Base-by-base conservation (phyloP, 2,113 vertebrate species). In the Balaeniceps rex region DNA sequence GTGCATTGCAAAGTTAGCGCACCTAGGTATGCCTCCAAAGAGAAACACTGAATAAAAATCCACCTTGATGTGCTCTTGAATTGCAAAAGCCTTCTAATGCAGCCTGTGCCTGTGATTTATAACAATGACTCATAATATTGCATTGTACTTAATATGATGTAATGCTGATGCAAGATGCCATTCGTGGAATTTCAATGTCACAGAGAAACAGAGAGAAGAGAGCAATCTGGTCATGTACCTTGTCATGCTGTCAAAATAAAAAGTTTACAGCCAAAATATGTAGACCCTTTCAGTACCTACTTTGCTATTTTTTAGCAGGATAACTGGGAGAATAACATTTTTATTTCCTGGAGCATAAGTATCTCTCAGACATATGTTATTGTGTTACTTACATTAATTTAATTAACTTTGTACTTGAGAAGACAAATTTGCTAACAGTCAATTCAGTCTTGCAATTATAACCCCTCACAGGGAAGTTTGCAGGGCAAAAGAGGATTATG, bases 111-210 rank as follows among this genome's bases (percentile, higher is more conserved):
- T 61, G 2, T 97, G 96, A 98, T 98, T 98, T 97, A 97, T 98
- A 97, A 95, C 92, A 97, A 89, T 98, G 97, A 98, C 97, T 98
- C 97, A 98, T 97, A 97, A 96, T 71, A 94, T 97, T 94, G 94
- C 76, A 87, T 97, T 98, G 95, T 97, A 85, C 84, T 96, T 97
- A 97, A 97, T 93, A 96, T 98, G 97, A 97, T 96, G 97, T 97
- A 98, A 97, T 83, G 80, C 97, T 97, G 97, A 98, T 97, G 97
- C 97, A 98, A 97, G 97, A 97, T 96, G 92, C 94, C 95, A 96
- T 97, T 96, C 74, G 42, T 93, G 96, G 95, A 97, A 97, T 96
- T 96, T 96, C 97, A 98, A 97, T 97, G 97, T 97, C 97, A 97
- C 86, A 84, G 87, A 76, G 51, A 70, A 77, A 95, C 87, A 86